Conservation (phyloP, 2,113 vertebrate genomes). For the Anser cygnoides region DNA sequence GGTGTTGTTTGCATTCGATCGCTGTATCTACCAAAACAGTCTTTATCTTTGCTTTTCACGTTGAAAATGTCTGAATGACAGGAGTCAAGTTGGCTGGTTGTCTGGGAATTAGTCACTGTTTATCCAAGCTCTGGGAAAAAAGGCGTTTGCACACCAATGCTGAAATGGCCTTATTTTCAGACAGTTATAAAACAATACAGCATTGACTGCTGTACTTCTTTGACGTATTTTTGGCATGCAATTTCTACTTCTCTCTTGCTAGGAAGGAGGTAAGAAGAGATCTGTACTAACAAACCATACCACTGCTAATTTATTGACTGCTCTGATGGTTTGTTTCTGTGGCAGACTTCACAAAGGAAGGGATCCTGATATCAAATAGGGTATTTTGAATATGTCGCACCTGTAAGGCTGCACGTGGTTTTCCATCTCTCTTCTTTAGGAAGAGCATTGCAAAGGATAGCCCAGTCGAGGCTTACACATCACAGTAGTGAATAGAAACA, state of each 20-base stretch:
- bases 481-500: neutral
- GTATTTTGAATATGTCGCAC: neutral
- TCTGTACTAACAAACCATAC: accelerated
- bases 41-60: neutral
- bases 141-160: neutral
- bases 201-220: neutral
- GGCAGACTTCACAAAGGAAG: neutral
- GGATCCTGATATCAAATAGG: neutral
- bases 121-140: neutral
- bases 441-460: neutral
- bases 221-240: neutral
- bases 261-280: neutral
- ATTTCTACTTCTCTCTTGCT: neutral
- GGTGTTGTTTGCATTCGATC: neutral
- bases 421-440: neutral
- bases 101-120: neutral
- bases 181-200: neutral
- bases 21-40: neutral
- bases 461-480: neutral
- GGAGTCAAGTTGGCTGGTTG: neutral
- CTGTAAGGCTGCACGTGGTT: neutral
- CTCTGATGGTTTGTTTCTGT: neutral
- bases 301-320: accelerated
- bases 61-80: neutral
- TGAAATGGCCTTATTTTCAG: neutral